phyloP scores from a whole-genome alignment of 2,113 vertebrate species.

The Anhinga anhinga region DNA sequence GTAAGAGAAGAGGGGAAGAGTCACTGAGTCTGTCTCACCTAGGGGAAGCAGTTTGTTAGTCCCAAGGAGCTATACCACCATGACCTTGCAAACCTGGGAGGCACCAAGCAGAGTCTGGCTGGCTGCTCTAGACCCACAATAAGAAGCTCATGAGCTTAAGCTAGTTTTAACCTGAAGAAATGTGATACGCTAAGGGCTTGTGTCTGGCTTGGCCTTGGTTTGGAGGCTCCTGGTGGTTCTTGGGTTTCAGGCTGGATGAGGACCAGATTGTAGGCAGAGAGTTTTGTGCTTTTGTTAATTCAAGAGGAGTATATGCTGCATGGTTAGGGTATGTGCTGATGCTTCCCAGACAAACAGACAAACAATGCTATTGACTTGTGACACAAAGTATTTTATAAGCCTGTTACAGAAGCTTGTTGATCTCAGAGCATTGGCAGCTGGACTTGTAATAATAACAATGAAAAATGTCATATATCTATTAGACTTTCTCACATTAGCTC shows the following conservation, averaged over 20 bases:
- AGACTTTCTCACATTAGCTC: not conserved
- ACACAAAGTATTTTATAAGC: not conserved
- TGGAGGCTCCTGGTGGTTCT: not conserved
- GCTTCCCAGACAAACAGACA: not conserved
- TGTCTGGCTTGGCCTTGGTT: not conserved
- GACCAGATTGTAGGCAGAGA: not conserved
- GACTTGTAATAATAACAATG: not conserved
- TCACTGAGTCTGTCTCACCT: not conserved
- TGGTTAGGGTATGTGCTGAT: not conserved
- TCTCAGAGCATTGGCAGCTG: not conserved
- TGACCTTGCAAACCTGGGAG: not conserved
- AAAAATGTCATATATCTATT: not conserved
- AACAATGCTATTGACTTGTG: slow-evolving; percentile 52
- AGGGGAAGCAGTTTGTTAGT: not conserved
- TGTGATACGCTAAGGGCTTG: not conserved
- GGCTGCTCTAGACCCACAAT: not conserved
- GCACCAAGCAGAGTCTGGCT: not conserved
- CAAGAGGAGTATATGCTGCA: not conserved
- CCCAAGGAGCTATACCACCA: not conserved
- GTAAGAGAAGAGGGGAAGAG: not conserved
- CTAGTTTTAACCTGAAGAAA: not conserved
- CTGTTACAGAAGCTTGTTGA: not conserved
- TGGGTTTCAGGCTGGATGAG: not conserved
- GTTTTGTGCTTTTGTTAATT: not conserved
- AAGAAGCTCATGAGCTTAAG: not conserved